These are phyloP conservation scores for Cyphomyrus plagiostoma DNA, from an alignment of 2,113 vertebrate genomes.

Conservation along the genomic window DNA sequence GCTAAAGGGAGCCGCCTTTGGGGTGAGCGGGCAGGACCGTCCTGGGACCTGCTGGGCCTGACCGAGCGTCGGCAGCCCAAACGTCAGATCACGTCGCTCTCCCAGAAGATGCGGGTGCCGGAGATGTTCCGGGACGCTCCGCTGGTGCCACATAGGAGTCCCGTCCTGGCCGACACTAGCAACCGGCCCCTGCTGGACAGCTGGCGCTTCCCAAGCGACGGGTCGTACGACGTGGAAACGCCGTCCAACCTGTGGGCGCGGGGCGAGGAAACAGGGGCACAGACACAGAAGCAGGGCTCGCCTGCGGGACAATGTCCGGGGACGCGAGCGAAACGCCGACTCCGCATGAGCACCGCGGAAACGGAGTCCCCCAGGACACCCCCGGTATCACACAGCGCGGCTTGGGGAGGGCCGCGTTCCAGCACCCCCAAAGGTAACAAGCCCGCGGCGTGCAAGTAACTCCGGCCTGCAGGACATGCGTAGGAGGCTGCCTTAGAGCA, in stretches of 20 bases:
- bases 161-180: slow-evolving; percentile 32
- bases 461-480: not conserved
- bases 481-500: not conserved
- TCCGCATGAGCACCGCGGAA: slow-evolving; percentile 50
- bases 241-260: slow-evolving; percentile 52
- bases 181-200: slow-evolving; percentile 20
- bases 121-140: slow-evolving; percentile 35
- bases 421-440: slow-evolving; percentile 48
- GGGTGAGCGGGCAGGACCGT: not conserved
- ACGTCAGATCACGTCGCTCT: slow-evolving; percentile 27
- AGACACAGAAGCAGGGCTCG: slow-evolving; percentile 29
- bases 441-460: slow-evolving; percentile 14
- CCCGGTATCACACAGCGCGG: not conserved
- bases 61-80: slow-evolving; percentile 21
- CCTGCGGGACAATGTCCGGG: slow-evolving; percentile 9
- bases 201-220: slow-evolving; percentile 40
- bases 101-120: slow-evolving; percentile 39
- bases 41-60: not conserved
- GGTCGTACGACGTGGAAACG: slow-evolving; percentile 52
- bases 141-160: not conserved
- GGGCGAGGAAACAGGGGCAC: slow-evolving; percentile 15
- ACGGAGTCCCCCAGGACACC: not conserved
- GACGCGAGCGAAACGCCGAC: slow-evolving; percentile 55
- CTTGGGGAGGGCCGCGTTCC: slow-evolving; percentile 23
- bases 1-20: not conserved